Conservation (phyloP, 2,797 vertebrate species). For the Sparidentex hasta region DNA sequence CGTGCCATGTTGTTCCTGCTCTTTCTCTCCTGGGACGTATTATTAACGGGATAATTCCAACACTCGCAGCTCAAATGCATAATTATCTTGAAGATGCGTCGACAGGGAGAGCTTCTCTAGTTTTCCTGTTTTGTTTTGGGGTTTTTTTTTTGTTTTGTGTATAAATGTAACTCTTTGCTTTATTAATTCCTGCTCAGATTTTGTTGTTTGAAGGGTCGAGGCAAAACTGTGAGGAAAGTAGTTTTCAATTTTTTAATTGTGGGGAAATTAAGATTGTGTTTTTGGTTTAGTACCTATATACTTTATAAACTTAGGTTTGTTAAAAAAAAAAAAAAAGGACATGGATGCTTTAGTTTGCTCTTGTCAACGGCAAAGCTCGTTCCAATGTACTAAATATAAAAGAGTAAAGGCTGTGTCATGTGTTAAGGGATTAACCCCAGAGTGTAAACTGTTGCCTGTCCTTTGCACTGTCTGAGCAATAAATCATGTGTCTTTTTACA, state of each 20-base stretch:
- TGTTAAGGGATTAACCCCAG: conserved; percentile 43
- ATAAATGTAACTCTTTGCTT: conserved; percentile 16
- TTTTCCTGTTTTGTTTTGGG: background rate
- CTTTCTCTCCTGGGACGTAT: conserved; percentile 11
- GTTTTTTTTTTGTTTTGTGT: conserved; percentile 9
- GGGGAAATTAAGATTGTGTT: background rate
- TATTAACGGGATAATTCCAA: conserved; percentile 27
- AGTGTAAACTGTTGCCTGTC: conserved; percentile 50
- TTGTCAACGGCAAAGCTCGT: conserved; percentile 22
- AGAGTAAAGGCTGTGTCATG: conserved; percentile 21
- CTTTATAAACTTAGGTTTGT: conserved; percentile 17
- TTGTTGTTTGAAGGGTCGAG: conserved; percentile 7
- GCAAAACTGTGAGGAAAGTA: background rate
- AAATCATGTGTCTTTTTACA: conserved; percentile 62
- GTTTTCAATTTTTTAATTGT: conserved; percentile 3
- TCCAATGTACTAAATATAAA: conserved; percentile 40
- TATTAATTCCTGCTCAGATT: conserved; percentile 21
- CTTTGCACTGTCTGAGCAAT: conserved; percentile 61
- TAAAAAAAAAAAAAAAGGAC: background rate
- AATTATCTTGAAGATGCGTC: conserved; percentile 7
- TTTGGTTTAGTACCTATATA: conserved; percentile 10
- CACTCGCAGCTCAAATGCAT: conserved; percentile 10
- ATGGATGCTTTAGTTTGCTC: conserved; percentile 32
- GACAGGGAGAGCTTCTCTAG: conserved; percentile 26
- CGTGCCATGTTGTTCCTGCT: conserved; percentile 48